Conservation (phyloP, 1,140 invertebrate species). For the Gonatopus flavifemur region DNA sequence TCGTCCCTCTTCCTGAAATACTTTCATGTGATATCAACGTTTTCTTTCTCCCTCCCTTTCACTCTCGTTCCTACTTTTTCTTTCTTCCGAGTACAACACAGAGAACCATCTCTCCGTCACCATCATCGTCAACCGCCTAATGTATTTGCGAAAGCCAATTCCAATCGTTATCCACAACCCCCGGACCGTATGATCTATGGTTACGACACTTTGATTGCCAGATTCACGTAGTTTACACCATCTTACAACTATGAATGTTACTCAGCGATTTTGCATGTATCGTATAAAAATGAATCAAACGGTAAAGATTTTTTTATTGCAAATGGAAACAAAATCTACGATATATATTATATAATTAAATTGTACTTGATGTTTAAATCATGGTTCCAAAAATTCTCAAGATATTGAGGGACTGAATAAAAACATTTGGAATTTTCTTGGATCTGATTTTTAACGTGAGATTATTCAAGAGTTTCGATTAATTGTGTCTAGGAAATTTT, state of each 20-base stretch:
- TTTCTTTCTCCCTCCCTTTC: background rate
- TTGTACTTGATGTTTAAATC: too few relatives aligned
- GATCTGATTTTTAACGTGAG: too few relatives aligned
- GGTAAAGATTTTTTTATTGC: too few relatives aligned
- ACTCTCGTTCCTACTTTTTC: background rate
- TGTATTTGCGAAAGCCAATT: constrained; percentile 57
- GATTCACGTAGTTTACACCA: constrained; percentile 39
- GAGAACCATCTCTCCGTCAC: constrained; percentile 21
- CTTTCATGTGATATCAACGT: constrained; percentile 21
- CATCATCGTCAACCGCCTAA: constrained; percentile 43
- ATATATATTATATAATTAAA: too few relatives aligned
- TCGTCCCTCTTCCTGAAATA: constrained; percentile 15
- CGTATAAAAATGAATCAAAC: too few relatives aligned
- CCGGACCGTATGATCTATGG: constrained; percentile 50
- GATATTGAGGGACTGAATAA: too few relatives aligned
- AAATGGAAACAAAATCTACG: too few relatives aligned
- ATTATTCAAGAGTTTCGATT: too few relatives aligned
- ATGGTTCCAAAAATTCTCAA: too few relatives aligned
- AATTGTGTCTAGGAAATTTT: too few relatives aligned
- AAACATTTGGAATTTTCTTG: too few relatives aligned
- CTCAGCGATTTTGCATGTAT: too few relatives aligned
- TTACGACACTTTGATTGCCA: constrained; percentile 55
- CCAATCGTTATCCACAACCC: constrained; percentile 53
- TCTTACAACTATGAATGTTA: background rate
- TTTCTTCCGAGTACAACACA: background rate